These are phyloP conservation scores for Anser cygnoides DNA, from an alignment of 2,113 vertebrate genomes.

Conservation along the genomic window DNA sequence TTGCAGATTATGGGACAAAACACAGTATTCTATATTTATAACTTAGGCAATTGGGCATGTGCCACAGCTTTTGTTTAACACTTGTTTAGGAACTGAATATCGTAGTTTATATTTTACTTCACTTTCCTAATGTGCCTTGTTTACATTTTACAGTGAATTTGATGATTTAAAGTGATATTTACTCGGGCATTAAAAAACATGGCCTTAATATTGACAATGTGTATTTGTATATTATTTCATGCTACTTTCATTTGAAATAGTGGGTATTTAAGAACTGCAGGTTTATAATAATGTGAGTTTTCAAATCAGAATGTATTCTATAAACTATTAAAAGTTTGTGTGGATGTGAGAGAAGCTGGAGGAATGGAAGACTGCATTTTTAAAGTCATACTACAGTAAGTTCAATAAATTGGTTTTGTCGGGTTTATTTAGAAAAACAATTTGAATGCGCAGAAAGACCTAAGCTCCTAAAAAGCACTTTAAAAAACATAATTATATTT, in stretches of 20 bases:
- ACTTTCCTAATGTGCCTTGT: not conserved
- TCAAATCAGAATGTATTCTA: not conserved
- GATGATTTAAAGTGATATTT: not conserved
- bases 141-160: not conserved
- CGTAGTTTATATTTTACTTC: not conserved
- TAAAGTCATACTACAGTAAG: not conserved
- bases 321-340: not conserved
- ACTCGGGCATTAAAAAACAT: not conserved
- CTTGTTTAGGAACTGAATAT: not conserved
- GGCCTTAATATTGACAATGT: not conserved
- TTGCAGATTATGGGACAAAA: not conserved
- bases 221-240: not conserved
- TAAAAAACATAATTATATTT: not conserved
- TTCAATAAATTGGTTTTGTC: not conserved
- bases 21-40: not conserved
- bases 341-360: not conserved
- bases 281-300: not conserved
- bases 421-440: not conserved
- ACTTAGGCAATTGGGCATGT: not conserved
- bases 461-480: not conserved
- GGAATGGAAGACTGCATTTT: not conserved
- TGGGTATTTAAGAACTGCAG: not conserved
- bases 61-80: not conserved
- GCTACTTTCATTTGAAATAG: not conserved
- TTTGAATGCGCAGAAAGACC: not conserved